Evolutionary conservation across 2,888 invertebrate genomes (phyloP), one percentile per base, ranked within the genome.

Genomic region (Drosophila picticornis): DNA sequence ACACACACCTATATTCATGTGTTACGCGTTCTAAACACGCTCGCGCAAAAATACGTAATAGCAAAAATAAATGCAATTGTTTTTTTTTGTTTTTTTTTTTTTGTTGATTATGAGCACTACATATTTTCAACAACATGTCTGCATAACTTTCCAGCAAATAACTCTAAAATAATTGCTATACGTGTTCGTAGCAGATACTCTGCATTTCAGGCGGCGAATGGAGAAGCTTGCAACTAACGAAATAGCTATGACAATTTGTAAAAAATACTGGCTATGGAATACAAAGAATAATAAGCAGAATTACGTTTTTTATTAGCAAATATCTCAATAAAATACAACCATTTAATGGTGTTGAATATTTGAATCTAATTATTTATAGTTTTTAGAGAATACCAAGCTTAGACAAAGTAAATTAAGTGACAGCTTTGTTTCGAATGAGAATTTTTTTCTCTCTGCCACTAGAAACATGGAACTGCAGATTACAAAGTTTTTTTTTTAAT

Each of bases 21-120:
- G 60, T 70, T 71, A 72, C 68, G 74, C 66, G 75, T 62, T 77
- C 86, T 77, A 81, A 86, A 70, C 87, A 88, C 85, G 84, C 82
- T 59, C 66, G 57, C 65, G 52, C 63, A 67, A 73, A 59, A 62
- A 58, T 62, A 67, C 57, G 66, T 53, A 65, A 58, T 46, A 52
- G 63, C 61, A 74, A 75, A 71, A 81, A 72, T 77, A 78, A 77
- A 60, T 50, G 25, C 32, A 80, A 75, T 78, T 63, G 53, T 84
- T 85, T 46, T n/a, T n/a, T 5, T 2, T 10, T 10, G 10, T 40
- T 10, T 40, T 16, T 7, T 25, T 16, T 81, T 81, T 68, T 77
- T 67, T 79, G 78, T 84, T 75, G 77, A 75, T 80, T 80, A 82
- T 77, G 72, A 61, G 57, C 56, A 60, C 29, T 72, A 71, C 66